Evolutionary conservation across 1,140 invertebrate genomes (phyloP), one percentile per base, ranked within the genome.

Genomic region (Babylonia areolata): DNA sequence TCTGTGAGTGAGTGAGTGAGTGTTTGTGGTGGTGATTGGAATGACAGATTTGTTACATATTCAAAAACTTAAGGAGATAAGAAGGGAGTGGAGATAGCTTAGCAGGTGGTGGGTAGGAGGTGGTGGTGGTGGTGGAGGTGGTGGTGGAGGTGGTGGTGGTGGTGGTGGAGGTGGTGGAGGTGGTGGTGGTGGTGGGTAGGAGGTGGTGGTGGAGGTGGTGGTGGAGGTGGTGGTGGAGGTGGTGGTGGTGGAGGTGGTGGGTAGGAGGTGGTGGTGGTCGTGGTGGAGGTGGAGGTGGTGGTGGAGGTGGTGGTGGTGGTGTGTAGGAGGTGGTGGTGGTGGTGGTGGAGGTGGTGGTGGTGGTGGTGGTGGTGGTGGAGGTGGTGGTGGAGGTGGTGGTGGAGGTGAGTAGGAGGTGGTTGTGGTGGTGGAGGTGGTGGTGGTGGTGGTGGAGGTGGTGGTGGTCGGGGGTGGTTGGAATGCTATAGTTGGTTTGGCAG

Each of bases 261-360:
- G n/a, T n/a, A n/a, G n/a, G n/a, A n/a, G n/a, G 54, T 83, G 51
- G 54, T 83, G n/a, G 40, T 64, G n/a, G 54, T 83, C 15, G 81
- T 83, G n/a, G 40, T 83, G 46, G 81, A 58, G n/a, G n/a, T 83
- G 46, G 51, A 31, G 46, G 81, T 83, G 39, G 81, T 83, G n/a
- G 81, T 58, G 39, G 51, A 33, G 46, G 39, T 58, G n/a, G 11
- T 77, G 3, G 81, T 78, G 5, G 51, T n/a, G n/a, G n/a, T n/a
- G n/a, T n/a, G n/a, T n/a, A n/a, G n/a, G n/a, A n/a, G n/a, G n/a
- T n/a, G n/a, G n/a, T n/a, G n/a, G n/a, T n/a, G n/a, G n/a, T n/a
- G n/a, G n/a, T n/a, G n/a, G n/a, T n/a, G n/a, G n/a, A 54, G n/a
- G 81, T 82, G 46, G 51, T 82, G 37, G 39, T 20, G 46, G 51